A percentile compares a stretch with the other conserved stretches of the same genome.
phyloP scores from a whole-genome alignment of 2,888 invertebrate genomes.

The Prenolepis imparis region DNA sequence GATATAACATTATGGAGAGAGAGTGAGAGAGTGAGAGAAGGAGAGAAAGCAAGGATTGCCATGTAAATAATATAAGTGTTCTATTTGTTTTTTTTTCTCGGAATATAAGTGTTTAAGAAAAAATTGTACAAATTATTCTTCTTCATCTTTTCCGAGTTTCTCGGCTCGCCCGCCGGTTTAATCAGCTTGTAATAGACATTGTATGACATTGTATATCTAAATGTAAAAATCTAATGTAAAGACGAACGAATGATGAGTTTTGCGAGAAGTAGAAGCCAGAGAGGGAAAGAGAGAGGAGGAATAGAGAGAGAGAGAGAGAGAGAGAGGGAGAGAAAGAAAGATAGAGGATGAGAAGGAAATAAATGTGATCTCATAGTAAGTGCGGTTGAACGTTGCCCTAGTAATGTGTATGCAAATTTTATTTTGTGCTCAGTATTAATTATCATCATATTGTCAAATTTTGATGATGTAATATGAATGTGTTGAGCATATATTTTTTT shows the following conservation, averaged over 20 bases:
- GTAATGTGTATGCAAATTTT: not conserved
- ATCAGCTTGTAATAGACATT: too few relatives aligned
- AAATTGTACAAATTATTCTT: too few relatives aligned
- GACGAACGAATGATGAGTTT: slow-evolving; percentile 20
- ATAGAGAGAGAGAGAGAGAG: slow-evolving; percentile 56
- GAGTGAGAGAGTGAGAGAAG: not conserved
- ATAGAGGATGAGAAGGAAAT: slow-evolving; percentile 54
- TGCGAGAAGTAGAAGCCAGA: slow-evolving; percentile 8
- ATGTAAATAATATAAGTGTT: not conserved
- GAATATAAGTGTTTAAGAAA: too few relatives aligned
- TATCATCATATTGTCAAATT: not conserved
- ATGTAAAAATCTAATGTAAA: slow-evolving; percentile 69
- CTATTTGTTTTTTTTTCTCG: too few relatives aligned
- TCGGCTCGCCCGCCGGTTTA: too few relatives aligned
- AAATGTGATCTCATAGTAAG: not conserved
- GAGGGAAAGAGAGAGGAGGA: slow-evolving; percentile 25
- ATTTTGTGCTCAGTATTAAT: not conserved
- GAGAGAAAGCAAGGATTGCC: not conserved
- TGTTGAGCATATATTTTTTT: not conserved
- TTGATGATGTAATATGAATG: not conserved
- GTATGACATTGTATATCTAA: too few relatives aligned
- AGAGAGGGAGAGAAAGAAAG: slow-evolving; percentile 43
- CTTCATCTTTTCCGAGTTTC: too few relatives aligned
- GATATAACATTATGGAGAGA: not conserved
- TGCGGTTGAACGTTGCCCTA: slow-evolving; percentile 35